These are phyloP conservation scores for Micrastur ruficollis DNA, from an alignment of 2,797 vertebrate genomes.

Conservation along the genomic window DNA sequence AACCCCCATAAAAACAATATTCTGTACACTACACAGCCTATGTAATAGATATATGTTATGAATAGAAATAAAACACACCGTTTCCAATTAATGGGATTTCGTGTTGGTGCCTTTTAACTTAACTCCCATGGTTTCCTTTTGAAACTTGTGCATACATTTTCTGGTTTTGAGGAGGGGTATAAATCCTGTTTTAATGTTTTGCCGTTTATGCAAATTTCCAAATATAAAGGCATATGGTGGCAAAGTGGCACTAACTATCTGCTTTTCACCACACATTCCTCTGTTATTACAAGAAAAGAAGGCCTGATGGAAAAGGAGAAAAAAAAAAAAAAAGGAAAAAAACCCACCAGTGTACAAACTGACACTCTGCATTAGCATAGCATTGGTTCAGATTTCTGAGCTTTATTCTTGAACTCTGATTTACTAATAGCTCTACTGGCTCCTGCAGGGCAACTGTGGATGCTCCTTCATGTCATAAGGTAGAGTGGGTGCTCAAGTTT, in stretches of 20 bases:
- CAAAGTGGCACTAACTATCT: slow-evolving; percentile 72
- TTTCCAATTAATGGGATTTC: slow-evolving; percentile 22
- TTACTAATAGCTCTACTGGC: slow-evolving; percentile 9
- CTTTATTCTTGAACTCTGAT: slow-evolving; percentile 32
- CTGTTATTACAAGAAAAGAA: slow-evolving; percentile 52
- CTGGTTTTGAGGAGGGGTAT: slow-evolving; percentile 40
- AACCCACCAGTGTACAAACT: neutral
- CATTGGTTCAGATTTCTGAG: slow-evolving; percentile 14
- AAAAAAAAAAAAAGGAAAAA: rapidly evolving
- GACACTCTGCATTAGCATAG: neutral
- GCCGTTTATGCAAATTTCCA: slow-evolving; percentile 71
- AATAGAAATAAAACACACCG: slow-evolving; percentile 29
- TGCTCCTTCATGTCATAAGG: slow-evolving; percentile 8
- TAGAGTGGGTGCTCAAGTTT: slow-evolving; percentile 25
- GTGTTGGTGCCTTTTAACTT: neutral
- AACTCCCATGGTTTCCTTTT: slow-evolving; percentile 22
- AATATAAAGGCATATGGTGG: slow-evolving; percentile 71
- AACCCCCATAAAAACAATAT: neutral
- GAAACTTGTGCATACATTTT: slow-evolving; percentile 52
- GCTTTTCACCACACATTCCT: slow-evolving; percentile 63
- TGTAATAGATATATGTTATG: neutral
- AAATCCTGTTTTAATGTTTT: slow-evolving; percentile 70
- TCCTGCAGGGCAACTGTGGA: slow-evolving; percentile 18
- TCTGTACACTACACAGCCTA: neutral
- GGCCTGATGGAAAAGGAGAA: neutral